phyloP scores from a whole-genome alignment of 2,113 vertebrate genomes.

The Dendropsophus ebraccatus region DNA sequence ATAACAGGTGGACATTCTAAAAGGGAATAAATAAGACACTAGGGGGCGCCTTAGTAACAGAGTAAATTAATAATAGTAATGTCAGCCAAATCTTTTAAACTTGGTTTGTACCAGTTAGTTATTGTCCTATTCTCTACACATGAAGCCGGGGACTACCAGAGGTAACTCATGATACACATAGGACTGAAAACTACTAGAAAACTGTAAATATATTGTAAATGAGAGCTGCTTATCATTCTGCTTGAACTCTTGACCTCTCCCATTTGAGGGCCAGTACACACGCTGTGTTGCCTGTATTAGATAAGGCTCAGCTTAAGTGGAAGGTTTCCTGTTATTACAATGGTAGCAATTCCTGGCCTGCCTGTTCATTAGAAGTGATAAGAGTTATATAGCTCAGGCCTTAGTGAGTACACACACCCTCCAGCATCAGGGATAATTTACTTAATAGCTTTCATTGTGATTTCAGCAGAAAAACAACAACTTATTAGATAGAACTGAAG shows the following conservation, averaged over 20 bases:
- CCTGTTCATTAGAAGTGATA: constrained; percentile 17
- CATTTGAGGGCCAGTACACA: not conserved
- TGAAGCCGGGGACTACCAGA: no score
- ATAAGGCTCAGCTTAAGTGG: constrained; percentile 18
- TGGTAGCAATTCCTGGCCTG: not conserved
- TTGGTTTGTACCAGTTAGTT: no score
- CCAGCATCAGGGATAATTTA: not conserved
- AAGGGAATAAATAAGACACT: no score
- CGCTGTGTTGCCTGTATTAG: not conserved
- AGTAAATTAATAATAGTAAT: no score
- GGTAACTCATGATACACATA: no score
- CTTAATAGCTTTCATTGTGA: constrained; percentile 29
- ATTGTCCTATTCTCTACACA: no score
- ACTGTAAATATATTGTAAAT: not conserved
- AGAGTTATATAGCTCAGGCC: constrained; percentile 26
- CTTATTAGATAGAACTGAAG: not conserved
- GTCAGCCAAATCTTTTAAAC: no score
- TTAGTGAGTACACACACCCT: not conserved
- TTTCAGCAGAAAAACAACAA: not conserved
- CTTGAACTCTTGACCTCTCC: not conserved
- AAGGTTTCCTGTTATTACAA: constrained; percentile 24
- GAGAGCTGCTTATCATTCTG: not conserved
- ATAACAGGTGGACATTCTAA: no score
- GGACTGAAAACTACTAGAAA: not conserved
- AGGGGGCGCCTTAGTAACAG: no score